Base-by-base conservation (phyloP, 2,888 invertebrate species). In the Galerucella nymphaeae region DNA sequence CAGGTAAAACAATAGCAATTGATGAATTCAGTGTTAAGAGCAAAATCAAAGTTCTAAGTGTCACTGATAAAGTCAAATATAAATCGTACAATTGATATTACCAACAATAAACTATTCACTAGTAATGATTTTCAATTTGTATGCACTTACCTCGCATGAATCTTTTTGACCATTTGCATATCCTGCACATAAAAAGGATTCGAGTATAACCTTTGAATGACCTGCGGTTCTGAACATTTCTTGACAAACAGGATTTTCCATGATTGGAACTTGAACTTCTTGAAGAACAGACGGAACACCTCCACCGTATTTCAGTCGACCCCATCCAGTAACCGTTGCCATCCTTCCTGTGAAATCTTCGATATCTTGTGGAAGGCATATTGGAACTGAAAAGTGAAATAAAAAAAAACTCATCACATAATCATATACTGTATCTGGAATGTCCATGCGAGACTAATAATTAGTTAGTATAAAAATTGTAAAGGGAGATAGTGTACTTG, bases 241-340 rank as follows among this genome's bases (percentile, higher is more conserved):
- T 85, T 97, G 96, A 84, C 97, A 97, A 13, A 96, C 94, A 77
- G 91, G 91, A 86, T 97, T 97, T 84, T 96, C 95, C 87, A 97
- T 95, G 75, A 97, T 93, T 48, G 97, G 97, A 30, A 97, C 96
- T 89, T 94, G 93, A 1, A 97, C 97, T 88, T 96, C 96, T 86
- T 97, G 96, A 41, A 97, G 87, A 2, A 96, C 92, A 5, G 95
- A 94, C 0, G 97, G 97, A 2, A 97, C 95, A 13, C 95, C 95
- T 14, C 97, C 97, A 11, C 95, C 94, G 83, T 96, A 96, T 86
- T 95, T 95, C 55, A 96, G 90, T 16, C 96, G 90, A 0, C 97
- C 97, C 96, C 96, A 97, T 1, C 97, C 97, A 0, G 96, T 96
- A 3, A 97, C 96, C 0, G 94, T 94, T 0, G 96, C 97, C 90